Conservation (phyloP, 2,113 vertebrate genomes). For the Corythoichthys intestinalis region DNA sequence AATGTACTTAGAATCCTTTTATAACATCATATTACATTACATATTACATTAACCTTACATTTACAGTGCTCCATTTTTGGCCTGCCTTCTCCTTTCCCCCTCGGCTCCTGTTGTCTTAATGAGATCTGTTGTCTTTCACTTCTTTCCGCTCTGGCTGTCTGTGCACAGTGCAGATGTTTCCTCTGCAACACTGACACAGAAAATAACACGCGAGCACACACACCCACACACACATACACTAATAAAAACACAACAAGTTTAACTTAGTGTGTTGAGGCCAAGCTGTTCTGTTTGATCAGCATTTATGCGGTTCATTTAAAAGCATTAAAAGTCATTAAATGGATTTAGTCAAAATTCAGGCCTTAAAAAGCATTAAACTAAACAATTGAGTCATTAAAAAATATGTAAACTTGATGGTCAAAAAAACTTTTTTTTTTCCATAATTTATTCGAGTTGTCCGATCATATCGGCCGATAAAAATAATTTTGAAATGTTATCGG, state of each 20-base stretch:
- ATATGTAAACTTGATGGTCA: too few species aligned
- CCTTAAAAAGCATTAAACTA: too few species aligned
- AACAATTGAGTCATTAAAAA: too few species aligned
- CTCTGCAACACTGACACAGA: neutral
- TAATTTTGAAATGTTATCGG: too few species aligned
- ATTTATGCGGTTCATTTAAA: too few species aligned
- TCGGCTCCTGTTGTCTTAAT: slow-evolving; percentile 37
- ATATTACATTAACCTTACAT: slow-evolving; percentile 24
- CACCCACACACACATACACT: slow-evolving; percentile 4
- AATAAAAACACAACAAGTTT: neutral
- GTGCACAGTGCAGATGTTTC: slow-evolving; percentile 45
- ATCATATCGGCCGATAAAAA: too few species aligned
- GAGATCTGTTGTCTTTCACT: slow-evolving; percentile 42
- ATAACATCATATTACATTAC: slow-evolving; percentile 22
- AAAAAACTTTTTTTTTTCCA: too few species aligned
- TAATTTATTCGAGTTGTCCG: too few species aligned
- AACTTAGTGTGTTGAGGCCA: too few species aligned
- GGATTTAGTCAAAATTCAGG: too few species aligned
- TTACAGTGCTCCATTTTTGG: slow-evolving; percentile 5
- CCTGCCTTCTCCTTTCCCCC: slow-evolving; percentile 4
- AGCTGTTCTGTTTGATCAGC: too few species aligned
- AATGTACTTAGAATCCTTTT: neutral
- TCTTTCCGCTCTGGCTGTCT: slow-evolving; percentile 43
- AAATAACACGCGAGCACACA: neutral
- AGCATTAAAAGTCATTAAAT: too few species aligned